Evolutionary conservation across 2,888 invertebrate species (phyloP), one percentile per base, ranked within the genome.

Genomic region (Physocephala rufipes): DNA sequence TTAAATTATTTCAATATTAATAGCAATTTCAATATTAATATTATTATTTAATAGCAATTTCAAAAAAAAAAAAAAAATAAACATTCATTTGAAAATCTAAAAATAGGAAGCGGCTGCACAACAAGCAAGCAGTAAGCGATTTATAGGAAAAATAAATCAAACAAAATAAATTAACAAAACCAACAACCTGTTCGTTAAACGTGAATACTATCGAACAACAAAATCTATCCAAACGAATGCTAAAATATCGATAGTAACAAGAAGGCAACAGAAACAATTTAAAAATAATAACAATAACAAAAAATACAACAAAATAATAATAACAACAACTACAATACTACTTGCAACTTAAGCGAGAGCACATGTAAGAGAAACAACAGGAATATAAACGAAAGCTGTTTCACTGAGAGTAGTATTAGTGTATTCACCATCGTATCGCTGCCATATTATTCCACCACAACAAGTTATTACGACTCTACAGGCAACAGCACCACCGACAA

Each of bases 311-410:
- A 47, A 45, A 70, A 63, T 24, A 45, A 62, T 15, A 62, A 43
- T 45, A 24, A 75, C 71, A 76, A 79, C 72, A 77, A 74, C 71
- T 74, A 75, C 77, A 65, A 72, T 82, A 82, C 74, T 82, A 82
- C 83, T 82, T 82, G 63, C 82, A 82, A 82, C 71, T 80, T 78
- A 78, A 82, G 61, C 9, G 4, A 36, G 5, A 36, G 36, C 36
- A 36, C 4, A 9, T 7, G 36, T 26, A 30, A 63, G 58, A 67
- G 67, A 45, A 65, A 61, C 59, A 70, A 71, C 58, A 71, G 73
- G 49, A 74, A 53, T 70, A 68, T 24, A 49, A 71, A 71, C 47
- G 64, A 64, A 45, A 66, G 55, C 24, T 19, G n/a, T n/a, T n/a
- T n/a, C 28, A 21, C 19, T 21, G n/a, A 16, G 45, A 43, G 49